Evolutionary conservation across 2,113 vertebrate genomes (phyloP).

Genomic region (Brienomyrus brachyistius): DNA sequence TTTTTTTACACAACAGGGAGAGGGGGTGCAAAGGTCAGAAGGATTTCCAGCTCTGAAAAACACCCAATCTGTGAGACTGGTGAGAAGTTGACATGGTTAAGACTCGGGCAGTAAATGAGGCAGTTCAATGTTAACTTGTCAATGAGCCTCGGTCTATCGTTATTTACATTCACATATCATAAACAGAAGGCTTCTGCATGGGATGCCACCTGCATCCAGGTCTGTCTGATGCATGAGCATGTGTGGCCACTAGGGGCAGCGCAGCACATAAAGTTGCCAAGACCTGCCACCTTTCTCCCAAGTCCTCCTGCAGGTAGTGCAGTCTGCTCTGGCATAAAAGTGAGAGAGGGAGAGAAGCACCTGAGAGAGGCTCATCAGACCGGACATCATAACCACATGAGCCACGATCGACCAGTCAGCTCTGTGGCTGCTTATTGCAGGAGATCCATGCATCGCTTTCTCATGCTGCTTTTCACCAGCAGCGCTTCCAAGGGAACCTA

Average conservation of each 20-base stretch:
- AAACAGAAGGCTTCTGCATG: neutral
- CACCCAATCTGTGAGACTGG: neutral
- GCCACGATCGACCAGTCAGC: neutral
- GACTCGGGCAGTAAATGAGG: neutral
- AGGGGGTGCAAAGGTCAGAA: neutral
- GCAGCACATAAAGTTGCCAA: conserved; percentile 31
- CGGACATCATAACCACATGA: neutral
- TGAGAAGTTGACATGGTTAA: neutral
- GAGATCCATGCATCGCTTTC: neutral
- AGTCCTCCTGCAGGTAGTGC: neutral
- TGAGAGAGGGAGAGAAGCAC: neutral
- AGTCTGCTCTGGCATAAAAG: neutral
- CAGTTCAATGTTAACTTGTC: neutral
- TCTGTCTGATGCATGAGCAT: neutral
- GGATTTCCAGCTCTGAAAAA: neutral
- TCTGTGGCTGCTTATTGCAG: neutral
- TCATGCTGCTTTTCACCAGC: neutral
- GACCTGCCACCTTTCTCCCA: neutral
- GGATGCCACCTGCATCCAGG: neutral
- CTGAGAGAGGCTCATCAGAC: conserved; percentile 8
- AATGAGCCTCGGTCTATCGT: neutral
- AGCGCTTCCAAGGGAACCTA: neutral
- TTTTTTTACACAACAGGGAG: neutral
- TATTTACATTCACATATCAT: neutral
- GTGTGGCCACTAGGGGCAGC: conserved; percentile 35